A percentile compares a stretch with the other conserved stretches of the same genome.
These are phyloP conservation scores for Luperina testacea DNA, from an alignment of 2,888 invertebrate genomes.

Conservation along the genomic window DNA sequence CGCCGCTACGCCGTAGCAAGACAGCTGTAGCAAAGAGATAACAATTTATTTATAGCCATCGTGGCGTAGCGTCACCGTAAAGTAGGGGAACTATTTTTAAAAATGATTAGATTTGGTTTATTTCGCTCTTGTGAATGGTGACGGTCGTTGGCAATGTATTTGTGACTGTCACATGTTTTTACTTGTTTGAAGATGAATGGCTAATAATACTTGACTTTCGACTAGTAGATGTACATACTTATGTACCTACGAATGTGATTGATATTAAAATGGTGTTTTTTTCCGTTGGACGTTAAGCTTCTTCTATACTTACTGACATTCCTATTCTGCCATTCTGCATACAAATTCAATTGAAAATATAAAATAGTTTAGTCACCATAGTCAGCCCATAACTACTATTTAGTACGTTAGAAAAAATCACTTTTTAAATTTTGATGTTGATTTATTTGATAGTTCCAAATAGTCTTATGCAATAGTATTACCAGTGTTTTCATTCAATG, in stretches of 20 bases:
- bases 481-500: neutral
- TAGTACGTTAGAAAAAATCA: neutral
- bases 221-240: neutral
- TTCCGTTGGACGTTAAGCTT: neutral
- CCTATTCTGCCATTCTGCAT: neutral
- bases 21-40: slow-evolving; percentile 54
- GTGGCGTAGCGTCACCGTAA: slow-evolving; percentile 20
- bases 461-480: neutral
- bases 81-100: slow-evolving; percentile 31
- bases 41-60: slow-evolving; percentile 24
- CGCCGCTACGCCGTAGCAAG: slow-evolving; percentile 62
- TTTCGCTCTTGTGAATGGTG: slow-evolving; percentile 25
- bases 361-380: neutral
- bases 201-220: neutral
- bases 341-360: neutral
- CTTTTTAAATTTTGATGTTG: neutral
- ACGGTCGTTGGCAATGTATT: slow-evolving; percentile 14
- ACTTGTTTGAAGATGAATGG: slow-evolving; percentile 16
- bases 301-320: neutral
- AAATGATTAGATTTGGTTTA: slow-evolving; percentile 44
- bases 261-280: neutral
- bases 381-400: neutral
- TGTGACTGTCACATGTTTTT: slow-evolving; percentile 4
- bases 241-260: neutral
- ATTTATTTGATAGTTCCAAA: neutral